phyloP scores from a whole-genome alignment of 2,888 invertebrate species.

The Thymelicus sylvestris region DNA sequence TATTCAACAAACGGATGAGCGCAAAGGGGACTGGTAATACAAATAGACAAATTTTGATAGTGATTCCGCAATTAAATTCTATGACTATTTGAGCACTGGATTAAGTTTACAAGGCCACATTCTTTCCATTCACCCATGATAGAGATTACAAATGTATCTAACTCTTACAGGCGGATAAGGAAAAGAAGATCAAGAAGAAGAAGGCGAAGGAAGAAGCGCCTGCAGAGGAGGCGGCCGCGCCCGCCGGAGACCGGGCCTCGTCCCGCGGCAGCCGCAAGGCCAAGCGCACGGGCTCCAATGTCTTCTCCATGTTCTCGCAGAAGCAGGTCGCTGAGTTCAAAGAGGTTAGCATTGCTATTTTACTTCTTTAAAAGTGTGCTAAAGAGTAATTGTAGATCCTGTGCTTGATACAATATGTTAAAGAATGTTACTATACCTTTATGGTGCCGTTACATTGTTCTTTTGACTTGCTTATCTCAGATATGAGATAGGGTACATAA shows the following conservation, averaged over 20 bases:
- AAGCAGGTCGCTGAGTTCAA: slow-evolving; percentile 98
- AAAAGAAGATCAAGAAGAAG: slow-evolving; percentile 90
- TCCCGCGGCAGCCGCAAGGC: slow-evolving; percentile 93
- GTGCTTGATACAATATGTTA: background rate
- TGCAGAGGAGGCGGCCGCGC: slow-evolving; percentile 87
- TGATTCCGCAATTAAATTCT: too few relatives aligned
- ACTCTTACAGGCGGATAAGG: slow-evolving; percentile 92
- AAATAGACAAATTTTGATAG: too few relatives aligned
- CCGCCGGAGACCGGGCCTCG: slow-evolving; percentile 87
- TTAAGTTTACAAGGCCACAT: too few relatives aligned
- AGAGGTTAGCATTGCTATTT: slow-evolving; percentile 86
- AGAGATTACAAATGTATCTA: too few relatives aligned
- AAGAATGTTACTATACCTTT: too few relatives aligned
- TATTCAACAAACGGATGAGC: too few relatives aligned
- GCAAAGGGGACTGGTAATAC: too few relatives aligned
- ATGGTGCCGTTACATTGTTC: too few relatives aligned
- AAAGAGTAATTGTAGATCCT: background rate
- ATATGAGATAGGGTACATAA: background rate
- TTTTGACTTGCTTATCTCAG: background rate
- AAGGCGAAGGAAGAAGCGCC: slow-evolving; percentile 88
- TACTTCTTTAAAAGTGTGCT: background rate
- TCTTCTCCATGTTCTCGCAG: slow-evolving; percentile 98
- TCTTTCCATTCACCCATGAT: too few relatives aligned
- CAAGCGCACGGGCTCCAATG: slow-evolving; percentile 96
- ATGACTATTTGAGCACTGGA: too few relatives aligned